Evolutionary conservation across 1,140 invertebrate genomes (phyloP), one percentile per base, ranked within the genome.

Genomic region (Zaprionus inermis): DNA sequence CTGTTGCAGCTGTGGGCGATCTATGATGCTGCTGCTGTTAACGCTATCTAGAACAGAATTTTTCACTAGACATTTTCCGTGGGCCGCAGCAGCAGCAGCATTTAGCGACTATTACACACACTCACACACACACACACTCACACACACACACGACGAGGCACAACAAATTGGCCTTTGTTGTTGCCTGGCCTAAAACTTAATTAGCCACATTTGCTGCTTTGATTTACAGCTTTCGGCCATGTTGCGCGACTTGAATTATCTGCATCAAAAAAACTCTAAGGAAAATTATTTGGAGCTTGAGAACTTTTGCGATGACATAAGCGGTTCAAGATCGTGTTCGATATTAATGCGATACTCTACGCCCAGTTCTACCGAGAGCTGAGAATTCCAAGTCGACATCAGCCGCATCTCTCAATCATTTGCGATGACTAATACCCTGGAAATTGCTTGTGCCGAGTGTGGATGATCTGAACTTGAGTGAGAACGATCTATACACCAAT

Each of bases 11-110:
- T 49, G 44, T 65, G 63, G 63, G 63, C 63, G 63, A 65, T 56
- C 63, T 65, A 28, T 32, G 52, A 46, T 56, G 38, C 16, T 55
- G 63, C 34, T 41, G 60, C 20, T 68, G 72, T 66, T 63, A 75
- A 59, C 71, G 52, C 72, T 68, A 89, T 89, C 84, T 88, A 88
- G 84, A 88, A 88, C 83, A 88, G 84, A 88, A 88, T 88, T 83
- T 85, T 86, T 85, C 82, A 86, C 68, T 76, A 86, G 82, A 85
- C 82, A 85, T 81, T 85, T 78, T 79, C 69, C 83, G 83, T 88
- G 84, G 83, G 83, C 55, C 72, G 82, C 72, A 66, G 60, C 72
- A 80, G 82, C n/a, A 28, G 24, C 79, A 79, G 79, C 76, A 82
- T 88, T 85, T 85, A 85, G 76, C 76, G 83, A 72, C 81, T 63